Evolutionary conservation across 1,140 invertebrate genomes (phyloP), one percentile per base, ranked within the genome.

Genomic region (Drosophila baimaii): DNA sequence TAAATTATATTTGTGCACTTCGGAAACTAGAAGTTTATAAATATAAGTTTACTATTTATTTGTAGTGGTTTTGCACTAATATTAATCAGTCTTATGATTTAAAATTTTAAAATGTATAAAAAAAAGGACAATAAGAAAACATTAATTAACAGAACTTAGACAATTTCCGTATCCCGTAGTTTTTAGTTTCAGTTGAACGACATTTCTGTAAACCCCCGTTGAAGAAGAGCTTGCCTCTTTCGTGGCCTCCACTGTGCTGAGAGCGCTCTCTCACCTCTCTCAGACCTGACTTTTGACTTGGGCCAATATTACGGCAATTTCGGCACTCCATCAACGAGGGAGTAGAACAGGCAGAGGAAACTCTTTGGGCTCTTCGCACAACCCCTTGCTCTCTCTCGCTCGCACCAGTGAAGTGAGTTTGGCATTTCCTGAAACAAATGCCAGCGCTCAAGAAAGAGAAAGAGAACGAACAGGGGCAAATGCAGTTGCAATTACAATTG

Each of bases 391-490:
- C 47, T 27, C 2, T 15, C 46, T 19, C 64, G 12, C 17, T 52
- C 63, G 12, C 44, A 47, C 51, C 5, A 13, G 15, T 21, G 12
- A 41, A 49, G 10, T 57, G 62, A 70, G 58, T 77, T 64, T 82
- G 77, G 62, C 77, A 83, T 86, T 82, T 88, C 76, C 84, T 83
- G 71, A 88, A 79, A 65, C 64, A 62, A 85, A 85, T 81, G 77
- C 70, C 51, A 65, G 31, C 9, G 51, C 66, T 57, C 64, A 47
- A 63, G 52, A 41, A 31, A 19, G 47, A 51, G 27, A 31, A 52
- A 49, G 43, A 68, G 41, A 74, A 62, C 33, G 57, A 79, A 43
- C n/a, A n/a, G n/a, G n/a, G 56, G 44, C 57, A 81, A 75, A 70
- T 69, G 23, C 41, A 27, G 25, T 35, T 65, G 41, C 35, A 46